A percentile compares a stretch with the other conserved stretches of the same genome.
phyloP scores from a whole-genome alignment of 2,113 vertebrate genomes.

The Perccottus glenii region DNA sequence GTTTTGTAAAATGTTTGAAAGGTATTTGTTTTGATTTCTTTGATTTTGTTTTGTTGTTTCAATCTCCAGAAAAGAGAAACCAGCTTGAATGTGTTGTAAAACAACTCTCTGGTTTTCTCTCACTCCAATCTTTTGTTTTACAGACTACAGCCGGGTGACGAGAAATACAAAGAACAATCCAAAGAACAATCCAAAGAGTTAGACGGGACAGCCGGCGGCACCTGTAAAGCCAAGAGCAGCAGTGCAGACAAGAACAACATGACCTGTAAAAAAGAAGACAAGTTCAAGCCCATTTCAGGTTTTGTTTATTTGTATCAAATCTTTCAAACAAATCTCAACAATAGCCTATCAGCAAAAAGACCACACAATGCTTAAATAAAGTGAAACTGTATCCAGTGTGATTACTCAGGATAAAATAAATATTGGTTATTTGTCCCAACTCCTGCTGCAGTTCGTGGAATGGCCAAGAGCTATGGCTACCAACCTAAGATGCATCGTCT shows the following conservation, averaged over 20 bases:
- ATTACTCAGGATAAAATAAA: too few relatives aligned
- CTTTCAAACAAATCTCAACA: too few relatives aligned
- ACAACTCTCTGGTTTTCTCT: background rate
- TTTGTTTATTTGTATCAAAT: background rate
- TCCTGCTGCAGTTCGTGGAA: conserved; percentile 83
- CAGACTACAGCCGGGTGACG: conserved; percentile 66
- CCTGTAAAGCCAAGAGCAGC: conserved; percentile 23
- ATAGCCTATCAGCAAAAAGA: too few relatives aligned
- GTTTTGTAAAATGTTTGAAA: too few relatives aligned
- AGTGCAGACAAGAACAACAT: conserved; percentile 77
- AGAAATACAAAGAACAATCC: conserved; percentile 46
- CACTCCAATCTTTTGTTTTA: background rate
- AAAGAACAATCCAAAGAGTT: conserved; percentile 41
- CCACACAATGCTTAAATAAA: too few relatives aligned
- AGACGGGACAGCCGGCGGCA: conserved; percentile 12
- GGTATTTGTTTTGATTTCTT: too few relatives aligned
- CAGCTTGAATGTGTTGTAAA: too few relatives aligned
- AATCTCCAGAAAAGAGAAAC: too few relatives aligned
- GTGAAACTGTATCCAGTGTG: too few relatives aligned
- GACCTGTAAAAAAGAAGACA: conserved; percentile 61
- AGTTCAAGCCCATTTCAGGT: conserved; percentile 87
- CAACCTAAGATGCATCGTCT: conserved; percentile 96
- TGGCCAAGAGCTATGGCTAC: conserved; percentile 89
- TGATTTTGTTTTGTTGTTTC: too few relatives aligned
- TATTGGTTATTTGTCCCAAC: background rate